phyloP scores from a whole-genome alignment of 2,888 invertebrate species.

The Heliconius charithonia region DNA sequence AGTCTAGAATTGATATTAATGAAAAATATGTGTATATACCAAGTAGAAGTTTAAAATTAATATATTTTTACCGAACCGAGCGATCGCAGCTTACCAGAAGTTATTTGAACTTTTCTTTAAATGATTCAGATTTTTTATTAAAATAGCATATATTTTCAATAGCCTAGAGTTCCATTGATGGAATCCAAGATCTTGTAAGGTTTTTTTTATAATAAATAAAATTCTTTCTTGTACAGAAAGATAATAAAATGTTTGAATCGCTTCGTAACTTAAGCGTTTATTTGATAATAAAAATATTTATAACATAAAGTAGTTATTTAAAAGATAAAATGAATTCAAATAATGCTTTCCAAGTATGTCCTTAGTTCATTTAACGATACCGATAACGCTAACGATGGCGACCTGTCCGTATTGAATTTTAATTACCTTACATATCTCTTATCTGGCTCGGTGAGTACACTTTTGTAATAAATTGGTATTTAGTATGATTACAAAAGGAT shows the following conservation, averaged over 20 bases:
- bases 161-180: too few relatives aligned
- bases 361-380: slow-evolving; percentile 39
- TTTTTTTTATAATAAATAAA: too few relatives aligned
- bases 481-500: neutral
- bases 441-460: slow-evolving; percentile 18
- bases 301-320: slow-evolving; percentile 7
- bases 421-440: slow-evolving; percentile 39
- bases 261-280: slow-evolving; percentile 5
- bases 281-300: slow-evolving; percentile 14
- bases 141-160: too few relatives aligned
- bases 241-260: neutral
- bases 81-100: neutral
- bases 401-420: slow-evolving; percentile 41
- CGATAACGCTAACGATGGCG: slow-evolving; percentile 39
- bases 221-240: too few relatives aligned
- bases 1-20: neutral
- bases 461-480: slow-evolving; percentile 14
- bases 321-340: slow-evolving; percentile 25
- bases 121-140: too few relatives aligned
- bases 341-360: slow-evolving; percentile 23
- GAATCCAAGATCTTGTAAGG: too few relatives aligned
- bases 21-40: neutral
- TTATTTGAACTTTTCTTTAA: too few relatives aligned
- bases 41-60: too few relatives aligned
- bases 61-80: too few relatives aligned